A percentile compares a stretch with the other conserved stretches of the same genome.
Conservation (phyloP, 2,888 invertebrate genomes). For the Amphimallon solstitiale region DNA sequence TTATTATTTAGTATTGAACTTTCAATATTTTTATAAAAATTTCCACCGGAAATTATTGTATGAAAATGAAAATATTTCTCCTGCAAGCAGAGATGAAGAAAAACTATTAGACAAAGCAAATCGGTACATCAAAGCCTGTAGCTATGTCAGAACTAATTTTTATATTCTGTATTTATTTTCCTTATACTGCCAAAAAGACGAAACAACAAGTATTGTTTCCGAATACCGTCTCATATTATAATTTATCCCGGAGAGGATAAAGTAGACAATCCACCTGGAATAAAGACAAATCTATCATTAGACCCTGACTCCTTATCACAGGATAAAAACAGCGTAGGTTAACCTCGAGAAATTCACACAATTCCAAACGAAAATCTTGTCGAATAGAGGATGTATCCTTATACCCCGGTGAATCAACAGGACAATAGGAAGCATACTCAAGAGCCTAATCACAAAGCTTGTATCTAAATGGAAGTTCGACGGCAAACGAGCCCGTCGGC, state of each 20-base stretch:
- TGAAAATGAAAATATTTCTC: no score
- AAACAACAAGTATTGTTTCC: not conserved
- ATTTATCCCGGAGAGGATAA: not conserved
- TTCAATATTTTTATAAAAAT: no score
- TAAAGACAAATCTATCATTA: conserved; percentile 19
- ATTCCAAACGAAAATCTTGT: conserved; percentile 15
- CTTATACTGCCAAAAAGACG: no score
- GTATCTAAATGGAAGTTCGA: conserved; percentile 33
- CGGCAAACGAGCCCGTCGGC: conserved; percentile 23
- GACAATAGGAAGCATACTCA: conserved; percentile 35
- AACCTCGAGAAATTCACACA: conserved; percentile 18
- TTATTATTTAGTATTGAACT: no score
- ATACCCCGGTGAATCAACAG: conserved; percentile 26
- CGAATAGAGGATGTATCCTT: conserved; percentile 17
- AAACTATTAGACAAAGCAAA: no score
- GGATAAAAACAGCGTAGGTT: conserved; percentile 32
- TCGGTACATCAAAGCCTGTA: no score
- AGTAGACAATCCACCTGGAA: not conserved
- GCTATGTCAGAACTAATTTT: no score
- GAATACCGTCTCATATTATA: conserved; percentile 9
- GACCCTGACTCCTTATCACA: conserved; percentile 22
- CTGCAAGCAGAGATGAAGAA: no score
- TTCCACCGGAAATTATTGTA: no score
- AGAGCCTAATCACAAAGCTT: conserved; percentile 35
- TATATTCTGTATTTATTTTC: no score